Evolutionary conservation across 1,140 invertebrate species (phyloP).

Genomic region (Chrysoperla carnea): DNA sequence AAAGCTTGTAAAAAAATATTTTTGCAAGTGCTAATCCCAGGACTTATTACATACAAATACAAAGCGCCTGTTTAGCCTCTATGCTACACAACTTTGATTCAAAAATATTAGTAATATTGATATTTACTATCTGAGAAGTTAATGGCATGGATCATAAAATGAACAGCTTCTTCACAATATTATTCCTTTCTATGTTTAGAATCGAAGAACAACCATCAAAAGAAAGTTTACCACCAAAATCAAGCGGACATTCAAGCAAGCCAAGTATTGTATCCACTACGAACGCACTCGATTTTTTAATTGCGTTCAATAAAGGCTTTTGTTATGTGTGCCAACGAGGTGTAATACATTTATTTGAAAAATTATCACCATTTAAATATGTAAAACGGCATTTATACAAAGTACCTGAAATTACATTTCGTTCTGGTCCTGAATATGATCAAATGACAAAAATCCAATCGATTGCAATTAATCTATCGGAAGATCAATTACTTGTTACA

Average conservation of each 20-base stretch:
- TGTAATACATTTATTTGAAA: conserved; percentile 46
- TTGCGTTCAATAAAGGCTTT: conserved; percentile 38
- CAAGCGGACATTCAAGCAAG: conserved; percentile 1
- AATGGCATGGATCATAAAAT: no score
- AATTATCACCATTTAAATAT: conserved; percentile 36
- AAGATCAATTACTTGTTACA: conserved; percentile 37
- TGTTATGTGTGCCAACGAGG: conserved; percentile 35
- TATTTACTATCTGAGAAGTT: no score
- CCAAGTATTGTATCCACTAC: no score
- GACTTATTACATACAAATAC: no score
- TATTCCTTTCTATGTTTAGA: background rate
- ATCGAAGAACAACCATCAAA: conserved; percentile 2
- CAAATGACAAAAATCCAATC: conserved; percentile 24
- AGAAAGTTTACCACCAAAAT: conserved; percentile 5
- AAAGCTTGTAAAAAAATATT: no score
- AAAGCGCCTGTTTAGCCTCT: no score
- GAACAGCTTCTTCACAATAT: no score
- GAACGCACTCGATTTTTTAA: conserved; percentile 26
- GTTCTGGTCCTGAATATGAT: conserved; percentile 11
- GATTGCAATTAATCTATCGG: conserved; percentile 32
- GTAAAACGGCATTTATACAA: conserved; percentile 36
- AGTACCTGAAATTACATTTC: conserved; percentile 27
- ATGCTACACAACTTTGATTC: no score
- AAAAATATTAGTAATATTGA: no score
- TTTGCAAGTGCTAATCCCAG: no score